A percentile compares a stretch with the other conserved stretches of the same genome.
phyloP scores from a whole-genome alignment of 2,888 invertebrate species.

The Quadroppia sp. region DNA sequence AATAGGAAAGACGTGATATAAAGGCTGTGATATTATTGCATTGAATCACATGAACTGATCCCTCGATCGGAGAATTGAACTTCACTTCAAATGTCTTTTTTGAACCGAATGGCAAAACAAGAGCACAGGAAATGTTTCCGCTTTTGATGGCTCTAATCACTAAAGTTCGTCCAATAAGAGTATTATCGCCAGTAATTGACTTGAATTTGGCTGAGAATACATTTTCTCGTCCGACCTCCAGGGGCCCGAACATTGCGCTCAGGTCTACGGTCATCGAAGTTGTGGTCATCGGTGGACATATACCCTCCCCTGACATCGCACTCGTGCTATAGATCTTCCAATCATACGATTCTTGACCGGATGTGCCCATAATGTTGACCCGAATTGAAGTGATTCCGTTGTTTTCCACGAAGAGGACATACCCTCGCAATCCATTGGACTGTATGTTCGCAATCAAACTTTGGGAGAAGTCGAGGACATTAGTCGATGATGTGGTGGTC shows the following conservation, averaged over 20 bases:
- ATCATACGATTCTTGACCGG: conserved; percentile 33
- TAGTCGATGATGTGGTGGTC: not conserved
- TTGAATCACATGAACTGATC: conserved; percentile 46
- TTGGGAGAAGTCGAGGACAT: conserved; percentile 20
- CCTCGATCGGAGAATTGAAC: conserved; percentile 46
- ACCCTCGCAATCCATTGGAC: conserved; percentile 42
- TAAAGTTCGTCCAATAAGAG: conserved; percentile 47
- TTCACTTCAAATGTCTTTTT: conserved; percentile 42
- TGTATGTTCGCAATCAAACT: conserved; percentile 44
- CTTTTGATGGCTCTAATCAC: conserved; percentile 45
- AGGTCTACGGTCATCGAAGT: conserved; percentile 43
- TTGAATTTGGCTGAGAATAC: conserved; percentile 36
- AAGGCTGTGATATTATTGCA: conserved; percentile 46
- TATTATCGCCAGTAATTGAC: conserved; percentile 44
- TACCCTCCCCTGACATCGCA: not conserved
- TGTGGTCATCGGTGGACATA: conserved; percentile 35
- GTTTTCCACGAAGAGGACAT: conserved; percentile 41
- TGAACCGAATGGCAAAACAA: conserved; percentile 45
- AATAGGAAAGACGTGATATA: conserved; percentile 43
- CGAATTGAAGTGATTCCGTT: conserved; percentile 35
- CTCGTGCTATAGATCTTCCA: conserved; percentile 39
- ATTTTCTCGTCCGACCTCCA: conserved; percentile 46
- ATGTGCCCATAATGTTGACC: conserved; percentile 34
- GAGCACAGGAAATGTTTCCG: conserved; percentile 46
- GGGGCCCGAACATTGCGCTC: conserved; percentile 45